A percentile compares a stretch with the other conserved stretches of the same genome.
Evolutionary conservation across 1,140 invertebrate species (phyloP).

Genomic region (Ceratoteleas bidentatus): DNA sequence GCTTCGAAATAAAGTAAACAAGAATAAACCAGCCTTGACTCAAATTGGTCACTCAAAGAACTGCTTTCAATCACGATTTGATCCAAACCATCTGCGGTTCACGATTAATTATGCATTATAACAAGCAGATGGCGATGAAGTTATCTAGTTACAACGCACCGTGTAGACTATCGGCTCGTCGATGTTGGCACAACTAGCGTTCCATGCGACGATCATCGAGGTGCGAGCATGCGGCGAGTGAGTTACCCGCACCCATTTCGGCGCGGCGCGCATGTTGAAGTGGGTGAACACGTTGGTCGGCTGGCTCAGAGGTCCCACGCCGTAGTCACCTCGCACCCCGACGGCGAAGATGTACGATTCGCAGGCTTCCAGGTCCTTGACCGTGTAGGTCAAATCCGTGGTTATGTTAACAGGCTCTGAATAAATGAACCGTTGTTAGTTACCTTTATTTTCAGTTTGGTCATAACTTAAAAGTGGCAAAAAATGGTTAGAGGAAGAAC

Average conservation of each 20-base stretch:
- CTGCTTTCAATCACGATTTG: too few relatives aligned
- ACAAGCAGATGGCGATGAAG: constrained; percentile 1
- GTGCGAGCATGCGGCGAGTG: constrained; percentile 79
- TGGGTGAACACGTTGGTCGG: constrained; percentile 83
- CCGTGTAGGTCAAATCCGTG: constrained; percentile 82
- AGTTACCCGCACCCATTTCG: constrained; percentile 81
- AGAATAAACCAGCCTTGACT: too few relatives aligned
- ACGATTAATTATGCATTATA: neutral
- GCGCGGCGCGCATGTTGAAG: constrained; percentile 84
- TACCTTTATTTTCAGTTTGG: neutral
- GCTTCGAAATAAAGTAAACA: too few relatives aligned
- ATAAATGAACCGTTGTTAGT: constrained; percentile 24
- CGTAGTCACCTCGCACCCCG: constrained; percentile 84
- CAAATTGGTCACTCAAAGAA: too few relatives aligned
- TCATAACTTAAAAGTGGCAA: too few relatives aligned
- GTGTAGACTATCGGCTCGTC: constrained; percentile 82
- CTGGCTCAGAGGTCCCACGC: constrained; percentile 84
- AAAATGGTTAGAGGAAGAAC: too few relatives aligned
- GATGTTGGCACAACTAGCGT: constrained; percentile 82
- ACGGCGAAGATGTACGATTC: constrained; percentile 88
- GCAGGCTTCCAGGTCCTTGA: constrained; percentile 86
- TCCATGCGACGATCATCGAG: constrained; percentile 81
- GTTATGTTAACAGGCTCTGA: constrained; percentile 83
- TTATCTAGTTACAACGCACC: too few relatives aligned
- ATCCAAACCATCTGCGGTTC: too few relatives aligned